Percentiles rank a stretch among this genome's conserved stretches.
phyloP scores from a whole-genome alignment of 1,140 invertebrate species.

The Wasmannia auropunctata region DNA sequence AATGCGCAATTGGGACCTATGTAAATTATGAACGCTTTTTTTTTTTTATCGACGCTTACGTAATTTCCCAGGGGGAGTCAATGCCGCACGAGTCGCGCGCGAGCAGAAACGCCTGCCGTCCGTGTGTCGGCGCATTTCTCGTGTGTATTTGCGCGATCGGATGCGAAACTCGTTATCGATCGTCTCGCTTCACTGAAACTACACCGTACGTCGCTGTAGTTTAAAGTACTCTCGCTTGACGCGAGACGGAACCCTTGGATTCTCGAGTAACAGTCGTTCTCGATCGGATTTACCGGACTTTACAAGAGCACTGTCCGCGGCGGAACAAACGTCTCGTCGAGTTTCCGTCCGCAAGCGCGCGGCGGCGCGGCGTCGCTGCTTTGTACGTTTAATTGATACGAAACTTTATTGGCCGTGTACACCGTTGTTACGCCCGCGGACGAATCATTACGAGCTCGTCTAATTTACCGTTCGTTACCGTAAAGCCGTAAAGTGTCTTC shows the following conservation, averaged over 20 bases:
- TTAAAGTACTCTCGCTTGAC: neutral
- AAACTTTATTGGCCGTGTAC: slow-evolving; percentile 28
- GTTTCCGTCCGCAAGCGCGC: neutral
- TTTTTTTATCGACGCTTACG: slow-evolving; percentile 46
- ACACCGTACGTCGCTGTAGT: neutral
- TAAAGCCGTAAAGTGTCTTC: neutral
- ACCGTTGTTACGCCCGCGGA: neutral
- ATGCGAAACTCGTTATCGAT: slow-evolving; percentile 35
- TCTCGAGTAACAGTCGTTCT: slow-evolving; percentile 24
- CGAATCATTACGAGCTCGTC: slow-evolving; percentile 25
- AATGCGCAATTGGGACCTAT: slow-evolving; percentile 10
- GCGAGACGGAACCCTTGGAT: neutral
- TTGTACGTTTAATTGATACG: slow-evolving; percentile 26
- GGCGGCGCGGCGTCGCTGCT: neutral
- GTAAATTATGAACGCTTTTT: slow-evolving; percentile 20
- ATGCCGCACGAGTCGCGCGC: neutral
- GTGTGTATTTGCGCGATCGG: slow-evolving; percentile 23
- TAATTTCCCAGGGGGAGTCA: slow-evolving; percentile 40
- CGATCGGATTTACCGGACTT: slow-evolving; percentile 46
- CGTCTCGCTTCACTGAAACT: neutral
- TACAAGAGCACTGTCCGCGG: neutral
- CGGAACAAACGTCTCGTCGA: neutral
- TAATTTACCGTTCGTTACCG: slow-evolving; percentile 18
- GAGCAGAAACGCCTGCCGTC: neutral
- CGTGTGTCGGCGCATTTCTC: neutral